These are phyloP conservation scores for Eurystomus glaucurus DNA, from an alignment of 2,797 vertebrate species.

Conservation along the genomic window DNA sequence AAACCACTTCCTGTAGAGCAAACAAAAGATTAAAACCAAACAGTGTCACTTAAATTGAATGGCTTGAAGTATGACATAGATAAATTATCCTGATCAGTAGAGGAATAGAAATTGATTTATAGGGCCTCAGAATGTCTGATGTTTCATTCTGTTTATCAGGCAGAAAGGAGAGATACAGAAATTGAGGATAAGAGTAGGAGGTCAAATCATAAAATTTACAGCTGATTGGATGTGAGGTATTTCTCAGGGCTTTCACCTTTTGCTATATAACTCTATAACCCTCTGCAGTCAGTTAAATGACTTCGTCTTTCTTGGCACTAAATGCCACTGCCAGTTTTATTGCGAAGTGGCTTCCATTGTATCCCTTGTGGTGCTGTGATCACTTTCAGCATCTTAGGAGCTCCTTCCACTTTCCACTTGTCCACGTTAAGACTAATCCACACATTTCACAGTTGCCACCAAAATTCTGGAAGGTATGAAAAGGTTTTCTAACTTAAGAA, in stretches of 20 bases:
- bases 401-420: not conserved
- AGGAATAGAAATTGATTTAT: not conserved
- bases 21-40: not conserved
- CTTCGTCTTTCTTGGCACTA: not conserved
- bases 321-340: constrained; percentile 5
- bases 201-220: constrained; percentile 10
- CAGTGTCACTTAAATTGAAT: not conserved
- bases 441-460: not conserved
- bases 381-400: not conserved
- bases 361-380: not conserved
- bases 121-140: not conserved
- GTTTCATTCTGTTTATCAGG: not conserved
- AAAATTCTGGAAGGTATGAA: not conserved
- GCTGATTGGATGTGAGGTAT: not conserved
- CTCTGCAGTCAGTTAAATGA: not conserved
- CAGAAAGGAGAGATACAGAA: not conserved
- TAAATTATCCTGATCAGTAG: not conserved
- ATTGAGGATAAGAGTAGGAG: not conserved
- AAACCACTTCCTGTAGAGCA: not conserved
- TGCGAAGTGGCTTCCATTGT: not conserved
- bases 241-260: not conserved
- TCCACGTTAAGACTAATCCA: not conserved
- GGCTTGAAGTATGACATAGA: not conserved
- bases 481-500: not conserved
- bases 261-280: not conserved